Percentiles rank a stretch among this genome's conserved stretches.
These are phyloP conservation scores for Uloborus diversus DNA, from an alignment of 1,140 invertebrate genomes.

Conservation along the genomic window DNA sequence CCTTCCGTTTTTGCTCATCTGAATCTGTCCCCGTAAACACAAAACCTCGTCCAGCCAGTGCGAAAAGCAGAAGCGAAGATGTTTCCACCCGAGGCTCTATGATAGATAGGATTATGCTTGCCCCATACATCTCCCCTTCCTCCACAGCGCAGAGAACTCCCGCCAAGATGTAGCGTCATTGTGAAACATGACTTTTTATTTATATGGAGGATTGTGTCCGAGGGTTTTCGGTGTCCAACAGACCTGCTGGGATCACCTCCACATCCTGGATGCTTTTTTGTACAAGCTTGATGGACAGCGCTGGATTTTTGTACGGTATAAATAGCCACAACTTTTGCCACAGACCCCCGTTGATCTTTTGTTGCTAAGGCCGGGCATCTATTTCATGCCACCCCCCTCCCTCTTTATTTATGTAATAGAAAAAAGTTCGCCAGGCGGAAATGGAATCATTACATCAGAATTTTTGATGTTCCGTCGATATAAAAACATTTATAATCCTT, in stretches of 20 bases:
- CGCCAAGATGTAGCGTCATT: conserved; percentile 52
- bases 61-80: no score
- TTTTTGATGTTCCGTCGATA: no score
- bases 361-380: neutral
- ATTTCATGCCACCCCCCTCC: neutral
- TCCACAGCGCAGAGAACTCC: conserved; percentile 34
- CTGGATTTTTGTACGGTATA: conserved; percentile 37
- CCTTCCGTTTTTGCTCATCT: neutral
- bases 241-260: conserved; percentile 30
- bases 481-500: no score
- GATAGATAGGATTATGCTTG: conserved; percentile 54
- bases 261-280: neutral
- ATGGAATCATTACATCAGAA: no score
- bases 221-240: neutral
- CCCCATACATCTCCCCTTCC: conserved; percentile 40
- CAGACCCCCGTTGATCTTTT: conserved; percentile 13
- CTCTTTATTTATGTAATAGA: neutral
- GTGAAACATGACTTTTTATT: conserved; percentile 56
- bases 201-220: conserved; percentile 44
- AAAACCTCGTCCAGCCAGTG: conserved; percentile 22
- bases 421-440: no score
- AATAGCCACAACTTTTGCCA: neutral
- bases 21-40: conserved; percentile 5
- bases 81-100: conserved; percentile 41
- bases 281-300: conserved; percentile 47